Percentiles rank a stretch among this genome's conserved stretches.
Evolutionary conservation across 1,140 invertebrate genomes (phyloP).

Genomic region (Philotrypesis tridentata): DNA sequence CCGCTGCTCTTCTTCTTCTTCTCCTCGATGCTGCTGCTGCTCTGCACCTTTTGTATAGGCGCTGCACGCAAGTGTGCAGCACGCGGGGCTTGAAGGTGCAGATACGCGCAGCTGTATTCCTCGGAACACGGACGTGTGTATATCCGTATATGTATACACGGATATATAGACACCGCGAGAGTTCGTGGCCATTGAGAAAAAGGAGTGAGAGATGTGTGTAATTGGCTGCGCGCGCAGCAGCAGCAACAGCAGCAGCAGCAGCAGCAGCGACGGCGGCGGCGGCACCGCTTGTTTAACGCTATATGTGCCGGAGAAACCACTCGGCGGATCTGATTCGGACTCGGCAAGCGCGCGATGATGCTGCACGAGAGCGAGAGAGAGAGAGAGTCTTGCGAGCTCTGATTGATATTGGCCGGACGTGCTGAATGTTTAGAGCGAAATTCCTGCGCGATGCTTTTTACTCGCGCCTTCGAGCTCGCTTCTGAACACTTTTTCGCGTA

Average conservation of each 20-base stretch:
- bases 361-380: background rate
- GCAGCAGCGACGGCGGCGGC: no score
- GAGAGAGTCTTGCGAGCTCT: constrained; percentile 44
- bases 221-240: constrained; percentile 51
- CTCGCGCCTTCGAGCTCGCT: no score
- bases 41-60: no score
- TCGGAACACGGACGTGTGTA: background rate
- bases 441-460: background rate
- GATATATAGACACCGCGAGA: background rate
- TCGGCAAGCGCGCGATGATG: background rate
- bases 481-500: no score
- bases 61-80: no score
- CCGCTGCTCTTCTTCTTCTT: background rate
- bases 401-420: constrained; percentile 62
- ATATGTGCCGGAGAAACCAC: constrained; percentile 59
- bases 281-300: constrained; percentile 52
- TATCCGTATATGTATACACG: constrained; percentile 26
- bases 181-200: constrained; percentile 43
- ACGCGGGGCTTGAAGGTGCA: background rate
- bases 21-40: background rate
- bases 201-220: constrained; percentile 41
- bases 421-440: background rate
- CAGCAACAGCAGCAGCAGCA: no score
- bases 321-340: constrained; percentile 62
- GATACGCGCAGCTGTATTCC: background rate